Evolutionary conservation across 2,797 vertebrate species (phyloP).

Genomic region (Notamacropus eugenii): DNA sequence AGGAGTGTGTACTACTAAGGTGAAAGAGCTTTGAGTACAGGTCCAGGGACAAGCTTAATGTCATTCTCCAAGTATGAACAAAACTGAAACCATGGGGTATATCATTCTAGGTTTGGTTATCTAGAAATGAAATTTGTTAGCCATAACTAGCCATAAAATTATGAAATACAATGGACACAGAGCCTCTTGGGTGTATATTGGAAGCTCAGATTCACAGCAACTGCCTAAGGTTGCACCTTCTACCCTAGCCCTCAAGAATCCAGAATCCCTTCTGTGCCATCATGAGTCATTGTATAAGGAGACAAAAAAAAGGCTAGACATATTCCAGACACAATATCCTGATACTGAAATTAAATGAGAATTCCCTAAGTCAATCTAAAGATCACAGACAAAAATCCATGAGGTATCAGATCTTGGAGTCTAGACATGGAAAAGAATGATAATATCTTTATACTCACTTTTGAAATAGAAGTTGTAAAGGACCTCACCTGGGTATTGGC

Average conservation of each 20-base stretch:
- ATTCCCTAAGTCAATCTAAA: background rate
- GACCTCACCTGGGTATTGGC: slow-evolving; percentile 2
- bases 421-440: background rate
- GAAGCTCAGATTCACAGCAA: background rate
- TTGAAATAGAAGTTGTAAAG: slow-evolving; percentile 50
- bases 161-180: background rate
- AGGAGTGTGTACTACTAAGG: background rate
- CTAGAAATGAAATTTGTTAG: background rate
- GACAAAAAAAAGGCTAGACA: background rate
- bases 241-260: background rate
- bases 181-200: background rate
- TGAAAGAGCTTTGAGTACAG: background rate
- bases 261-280: background rate
- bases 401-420: slow-evolving; percentile 17
- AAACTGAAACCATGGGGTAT: too few relatives aligned
- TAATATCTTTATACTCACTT: slow-evolving; percentile 22
- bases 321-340: background rate
- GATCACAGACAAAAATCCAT: background rate
- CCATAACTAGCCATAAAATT: background rate
- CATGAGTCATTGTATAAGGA: background rate
- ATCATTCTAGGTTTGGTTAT: background rate
- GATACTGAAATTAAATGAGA: background rate
- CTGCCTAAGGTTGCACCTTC: background rate
- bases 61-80: background rate
- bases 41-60: background rate